phyloP scores from a whole-genome alignment of 2,113 vertebrate genomes.

The Microtus pennsylvanicus region DNA sequence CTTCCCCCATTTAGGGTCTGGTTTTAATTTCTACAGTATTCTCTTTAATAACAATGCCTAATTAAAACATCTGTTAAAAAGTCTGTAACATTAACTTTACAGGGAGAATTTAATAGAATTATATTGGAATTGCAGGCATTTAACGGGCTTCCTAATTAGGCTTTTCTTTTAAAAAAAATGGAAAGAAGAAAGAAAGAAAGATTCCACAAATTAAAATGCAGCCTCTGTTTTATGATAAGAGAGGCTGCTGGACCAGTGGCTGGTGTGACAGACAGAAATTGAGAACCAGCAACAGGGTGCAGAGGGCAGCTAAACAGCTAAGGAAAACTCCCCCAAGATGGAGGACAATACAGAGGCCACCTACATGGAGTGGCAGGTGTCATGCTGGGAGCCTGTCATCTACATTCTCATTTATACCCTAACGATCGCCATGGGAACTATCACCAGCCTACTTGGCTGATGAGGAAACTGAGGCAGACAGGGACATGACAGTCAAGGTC shows the following conservation, averaged over 20 bases:
- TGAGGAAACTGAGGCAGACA: slow-evolving; percentile 63
- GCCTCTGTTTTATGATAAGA: slow-evolving; percentile 84
- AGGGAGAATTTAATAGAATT: slow-evolving; percentile 93
- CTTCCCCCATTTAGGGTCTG: slow-evolving; percentile 89
- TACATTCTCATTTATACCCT: neutral
- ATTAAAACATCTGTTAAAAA: slow-evolving; percentile 94
- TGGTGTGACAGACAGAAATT: slow-evolving; percentile 41
- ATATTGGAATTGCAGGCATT: slow-evolving; percentile 91
- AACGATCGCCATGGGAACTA: neutral
- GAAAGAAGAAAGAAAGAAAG: slow-evolving; percentile 85
- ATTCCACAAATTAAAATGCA: slow-evolving; percentile 84
- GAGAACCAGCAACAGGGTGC: neutral
- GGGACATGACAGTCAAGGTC: neutral
- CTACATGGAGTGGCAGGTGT: no score
- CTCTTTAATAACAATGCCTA: slow-evolving; percentile 93
- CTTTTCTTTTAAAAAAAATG: slow-evolving; percentile 82
- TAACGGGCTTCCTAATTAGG: slow-evolving; percentile 91
- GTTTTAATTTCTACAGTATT: slow-evolving; percentile 92
- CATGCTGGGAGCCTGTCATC: neutral
- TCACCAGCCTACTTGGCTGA: slow-evolving; percentile 14
- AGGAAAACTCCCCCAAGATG: neutral
- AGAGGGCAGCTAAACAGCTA: neutral
- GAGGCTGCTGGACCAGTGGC: slow-evolving; percentile 79
- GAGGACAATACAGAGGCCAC: neutral
- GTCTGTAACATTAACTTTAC: slow-evolving; percentile 93